Percentiles rank a stretch among this genome's conserved stretches.
These are phyloP conservation scores for Potorous gilbertii DNA, from an alignment of 2,797 vertebrate species.

Conservation along the genomic window DNA sequence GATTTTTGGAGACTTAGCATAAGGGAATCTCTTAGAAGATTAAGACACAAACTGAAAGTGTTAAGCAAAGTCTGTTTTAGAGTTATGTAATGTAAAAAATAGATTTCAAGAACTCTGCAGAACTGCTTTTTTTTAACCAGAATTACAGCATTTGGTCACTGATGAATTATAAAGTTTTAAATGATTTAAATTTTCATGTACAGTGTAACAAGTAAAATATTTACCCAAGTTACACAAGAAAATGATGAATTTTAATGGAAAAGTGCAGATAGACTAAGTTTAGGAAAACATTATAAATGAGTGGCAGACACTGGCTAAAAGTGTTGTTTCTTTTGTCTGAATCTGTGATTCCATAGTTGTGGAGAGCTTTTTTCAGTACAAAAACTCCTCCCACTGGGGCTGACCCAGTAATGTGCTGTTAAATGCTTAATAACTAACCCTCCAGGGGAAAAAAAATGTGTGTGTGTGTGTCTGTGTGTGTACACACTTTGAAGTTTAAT, in stretches of 20 bases:
- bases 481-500: not conserved
- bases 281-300: conserved; percentile 16
- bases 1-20: conserved; percentile 56
- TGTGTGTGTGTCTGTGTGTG: not conserved
- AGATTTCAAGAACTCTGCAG: conserved; percentile 73
- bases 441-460: not conserved
- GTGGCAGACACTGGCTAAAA: conserved; percentile 2
- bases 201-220: conserved; percentile 69
- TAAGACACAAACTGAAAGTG: conserved; percentile 58
- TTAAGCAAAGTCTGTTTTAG: conserved; percentile 66
- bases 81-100: conserved; percentile 72
- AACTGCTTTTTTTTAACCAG: conserved; percentile 75
- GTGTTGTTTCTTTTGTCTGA: not conserved
- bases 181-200: conserved; percentile 66
- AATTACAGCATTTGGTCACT: conserved; percentile 62
- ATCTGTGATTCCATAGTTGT: not conserved
- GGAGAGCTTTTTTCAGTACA: not conserved
- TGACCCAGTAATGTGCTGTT: not conserved
- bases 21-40: conserved; percentile 64
- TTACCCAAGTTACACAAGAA: conserved; percentile 54
- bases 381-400: not conserved
- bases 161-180: conserved; percentile 49
- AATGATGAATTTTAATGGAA: conserved; percentile 51
- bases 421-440: too few relatives aligned
- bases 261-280: conserved; percentile 51